Base-by-base conservation (phyloP, 2,888 invertebrate species). In the Sarcophaga caerulescens region DNA sequence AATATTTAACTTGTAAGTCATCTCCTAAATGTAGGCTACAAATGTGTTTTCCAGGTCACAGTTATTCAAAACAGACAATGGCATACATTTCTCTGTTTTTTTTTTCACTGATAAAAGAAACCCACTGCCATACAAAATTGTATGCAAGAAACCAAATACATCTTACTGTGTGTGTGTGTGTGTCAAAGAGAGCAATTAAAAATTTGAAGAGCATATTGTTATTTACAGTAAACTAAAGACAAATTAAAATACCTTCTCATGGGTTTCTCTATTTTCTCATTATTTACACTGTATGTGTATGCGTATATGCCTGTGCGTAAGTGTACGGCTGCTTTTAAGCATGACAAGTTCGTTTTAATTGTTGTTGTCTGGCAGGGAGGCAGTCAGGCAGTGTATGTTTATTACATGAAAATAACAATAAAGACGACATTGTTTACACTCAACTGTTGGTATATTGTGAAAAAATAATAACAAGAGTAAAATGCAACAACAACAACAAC, bases 281-380 rank as follows among this genome's bases (percentile, higher is more conserved):
- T 52, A 52, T 17, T 52, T 14, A 4, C 3, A 52, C 14, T 12
- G 52, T 52, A 52, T 17, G 52, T 17, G 17, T 17, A 14, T 17
- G 17, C 10, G 35, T 35, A 10, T 8, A 8, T 35, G 10, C 10
- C 10, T 35, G 1, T 8, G 35, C 2, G 35, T 35, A 35, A 35
- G 35, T 35, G 35, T 35, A 35, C 10, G 35, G 10, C 35, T 35
- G 35, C 35, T 44, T 35, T 65, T 65, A 63, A 71, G 63, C 65
- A 79, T 71, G 79, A 79, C 70, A 79, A 79, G 25, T 65, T 71
- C 21, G 44, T 65, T 79, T 71, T 71, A 79, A 79, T 79, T 63
- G 73, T 73, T 66, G 59, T 57, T 74, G 73, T 78, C 78, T 68
- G 52, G 19, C 63, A 63, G n/a, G n/a, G n/a, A n/a, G n/a, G n/a